Conservation (phyloP, 2,113 vertebrate genomes). For the Columba janthina region DNA sequence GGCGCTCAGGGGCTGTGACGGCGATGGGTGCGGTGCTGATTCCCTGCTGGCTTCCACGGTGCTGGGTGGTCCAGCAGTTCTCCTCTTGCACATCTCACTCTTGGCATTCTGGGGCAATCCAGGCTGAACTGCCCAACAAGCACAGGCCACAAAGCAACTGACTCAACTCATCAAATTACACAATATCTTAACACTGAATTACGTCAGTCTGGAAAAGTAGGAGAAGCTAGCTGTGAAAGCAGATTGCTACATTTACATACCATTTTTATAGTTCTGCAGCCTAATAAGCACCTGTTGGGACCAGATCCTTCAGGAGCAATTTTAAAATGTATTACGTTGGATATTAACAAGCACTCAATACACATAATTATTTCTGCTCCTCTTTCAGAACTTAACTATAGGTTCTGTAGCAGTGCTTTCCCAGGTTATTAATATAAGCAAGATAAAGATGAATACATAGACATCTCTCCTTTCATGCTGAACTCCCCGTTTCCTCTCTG, state of each 20-base stretch:
- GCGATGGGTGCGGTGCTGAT: neutral
- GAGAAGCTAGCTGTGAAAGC: neutral
- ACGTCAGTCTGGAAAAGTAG: neutral
- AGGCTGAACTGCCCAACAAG: neutral
- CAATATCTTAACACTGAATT: accelerated
- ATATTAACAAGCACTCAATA: neutral
- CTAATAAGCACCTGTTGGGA: neutral
- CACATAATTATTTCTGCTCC: neutral
- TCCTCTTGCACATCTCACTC: neutral
- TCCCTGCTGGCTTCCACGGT: neutral
- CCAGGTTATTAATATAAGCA: neutral
- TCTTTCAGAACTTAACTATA: neutral
- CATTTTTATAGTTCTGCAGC: neutral
- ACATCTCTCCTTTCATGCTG: neutral
- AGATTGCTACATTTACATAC: neutral
- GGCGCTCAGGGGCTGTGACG: neutral
- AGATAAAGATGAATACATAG: neutral
- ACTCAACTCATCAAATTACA: neutral
- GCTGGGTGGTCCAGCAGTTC: neutral
- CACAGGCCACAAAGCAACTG: neutral
- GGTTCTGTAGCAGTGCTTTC: neutral
- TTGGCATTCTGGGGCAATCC: neutral
- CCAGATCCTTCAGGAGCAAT: neutral
- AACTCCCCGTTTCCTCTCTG: neutral
- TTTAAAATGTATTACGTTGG: neutral